A percentile compares a stretch with the other conserved stretches of the same genome.
These are phyloP conservation scores for Drosophila fulvimacula DNA, from an alignment of 2,888 invertebrate species.

Conservation along the genomic window DNA sequence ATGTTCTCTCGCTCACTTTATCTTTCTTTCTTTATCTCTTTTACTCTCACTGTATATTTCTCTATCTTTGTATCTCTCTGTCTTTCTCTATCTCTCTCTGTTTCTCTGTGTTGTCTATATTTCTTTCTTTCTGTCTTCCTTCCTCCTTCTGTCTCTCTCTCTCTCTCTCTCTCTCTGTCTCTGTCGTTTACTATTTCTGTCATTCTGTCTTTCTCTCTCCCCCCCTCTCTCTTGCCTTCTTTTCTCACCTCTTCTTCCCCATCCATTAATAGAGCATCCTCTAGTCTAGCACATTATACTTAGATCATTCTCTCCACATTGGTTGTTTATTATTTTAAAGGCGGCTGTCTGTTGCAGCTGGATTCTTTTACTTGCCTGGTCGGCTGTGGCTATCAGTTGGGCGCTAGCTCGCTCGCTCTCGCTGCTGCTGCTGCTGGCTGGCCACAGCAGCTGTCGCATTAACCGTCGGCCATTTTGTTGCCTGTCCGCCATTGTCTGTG, in stretches of 20 bases:
- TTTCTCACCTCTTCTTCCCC: no score
- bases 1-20: neutral
- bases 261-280: slow-evolving; percentile 22
- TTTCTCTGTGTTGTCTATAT: neutral
- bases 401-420: neutral
- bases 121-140: no score
- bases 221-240: no score
- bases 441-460: slow-evolving; percentile 79
- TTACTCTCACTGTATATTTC: no score
- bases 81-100: neutral
- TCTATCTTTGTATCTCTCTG: neutral
- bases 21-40: neutral
- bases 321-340: slow-evolving; percentile 67
- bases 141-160: neutral
- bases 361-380: slow-evolving; percentile 34
- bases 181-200: no score
- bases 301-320: neutral
- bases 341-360: slow-evolving; percentile 43
- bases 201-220: no score
- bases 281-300: neutral
- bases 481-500: slow-evolving; percentile 75
- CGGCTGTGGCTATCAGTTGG: slow-evolving; percentile 23
- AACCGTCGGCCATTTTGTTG: slow-evolving; percentile 79
- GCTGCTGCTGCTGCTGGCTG: slow-evolving; percentile 23
- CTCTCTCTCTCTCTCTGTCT: neutral